A percentile compares a stretch with the other conserved stretches of the same genome.
Conservation (phyloP, 2,797 vertebrate species). For the Oryzias dopingdopingensis region DNA sequence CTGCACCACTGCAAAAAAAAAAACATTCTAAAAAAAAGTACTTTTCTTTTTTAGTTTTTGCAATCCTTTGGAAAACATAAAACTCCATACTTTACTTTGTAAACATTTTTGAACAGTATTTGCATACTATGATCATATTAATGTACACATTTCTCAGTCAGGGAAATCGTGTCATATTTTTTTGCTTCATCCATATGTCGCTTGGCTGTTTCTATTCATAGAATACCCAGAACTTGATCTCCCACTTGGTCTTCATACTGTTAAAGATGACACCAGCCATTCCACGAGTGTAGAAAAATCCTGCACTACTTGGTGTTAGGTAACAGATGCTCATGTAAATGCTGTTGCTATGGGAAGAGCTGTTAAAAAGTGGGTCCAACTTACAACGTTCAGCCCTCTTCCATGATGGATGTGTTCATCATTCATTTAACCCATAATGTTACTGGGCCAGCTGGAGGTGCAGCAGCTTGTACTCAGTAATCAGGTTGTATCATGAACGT, state of each 20-base stretch:
- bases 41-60: no score
- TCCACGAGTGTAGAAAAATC: slow-evolving; percentile 38
- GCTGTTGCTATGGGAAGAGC: slow-evolving; percentile 27
- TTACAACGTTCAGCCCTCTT: slow-evolving; percentile 1
- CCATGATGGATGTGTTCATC: slow-evolving; percentile 10
- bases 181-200: slow-evolving; percentile 59
- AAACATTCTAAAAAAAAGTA: no score
- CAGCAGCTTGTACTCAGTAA: slow-evolving; percentile 17
- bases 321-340: slow-evolving; percentile 41
- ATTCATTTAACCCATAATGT: slow-evolving; percentile 1
- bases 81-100: no score
- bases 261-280: slow-evolving; percentile 54
- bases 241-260: slow-evolving; percentile 44
- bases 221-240: slow-evolving; percentile 63
- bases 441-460: slow-evolving; percentile 18
- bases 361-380: slow-evolving; percentile 9
- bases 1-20: no score
- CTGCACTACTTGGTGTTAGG: slow-evolving; percentile 30
- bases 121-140: background rate
- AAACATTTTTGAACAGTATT: background rate
- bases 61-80: no score
- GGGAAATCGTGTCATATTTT: slow-evolving; percentile 33
- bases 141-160: slow-evolving; percentile 36
- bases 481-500: slow-evolving; percentile 8
- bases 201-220: slow-evolving; percentile 69